phyloP scores from a whole-genome alignment of 2,888 invertebrate genomes.

The Caenorhabditis japonica region DNA sequence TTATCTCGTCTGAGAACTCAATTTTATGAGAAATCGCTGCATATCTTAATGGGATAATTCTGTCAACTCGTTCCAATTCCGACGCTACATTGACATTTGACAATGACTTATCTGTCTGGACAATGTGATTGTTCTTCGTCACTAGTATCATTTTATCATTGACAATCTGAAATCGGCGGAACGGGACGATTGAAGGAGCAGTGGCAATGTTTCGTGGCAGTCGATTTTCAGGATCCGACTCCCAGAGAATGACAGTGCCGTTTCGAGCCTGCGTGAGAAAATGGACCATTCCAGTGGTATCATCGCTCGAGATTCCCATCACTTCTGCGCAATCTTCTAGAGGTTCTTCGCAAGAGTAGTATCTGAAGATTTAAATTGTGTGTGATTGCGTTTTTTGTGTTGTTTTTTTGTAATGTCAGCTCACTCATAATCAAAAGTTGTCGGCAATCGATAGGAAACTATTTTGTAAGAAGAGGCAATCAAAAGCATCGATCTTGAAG shows the following conservation, averaged over 20 bases:
- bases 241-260: constrained; percentile 54
- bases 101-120: constrained; percentile 62
- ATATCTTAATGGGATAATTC: constrained; percentile 42
- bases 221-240: constrained; percentile 50
- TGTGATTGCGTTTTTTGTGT: background rate
- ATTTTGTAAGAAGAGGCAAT: constrained; percentile 71
- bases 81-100: constrained; percentile 56
- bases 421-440: constrained; percentile 72
- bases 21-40: constrained; percentile 44
- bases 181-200: constrained; percentile 44
- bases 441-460: constrained; percentile 70
- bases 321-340: constrained; percentile 72
- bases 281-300: constrained; percentile 55
- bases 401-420: constrained; percentile 8
- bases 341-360: constrained; percentile 63
- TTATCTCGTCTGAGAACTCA: constrained; percentile 56
- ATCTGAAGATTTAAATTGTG: constrained; percentile 41
- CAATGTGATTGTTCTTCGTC: constrained; percentile 68
- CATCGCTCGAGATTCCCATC: constrained; percentile 67
- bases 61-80: constrained; percentile 32
- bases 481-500: constrained; percentile 63
- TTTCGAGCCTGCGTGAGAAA: constrained; percentile 53
- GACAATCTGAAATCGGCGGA: constrained; percentile 65
- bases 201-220: constrained; percentile 35
- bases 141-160: constrained; percentile 70